Percentiles rank a stretch among this genome's conserved stretches.
Conservation (phyloP, 1,140 invertebrate species). For the Drosophila gunungcola region DNA sequence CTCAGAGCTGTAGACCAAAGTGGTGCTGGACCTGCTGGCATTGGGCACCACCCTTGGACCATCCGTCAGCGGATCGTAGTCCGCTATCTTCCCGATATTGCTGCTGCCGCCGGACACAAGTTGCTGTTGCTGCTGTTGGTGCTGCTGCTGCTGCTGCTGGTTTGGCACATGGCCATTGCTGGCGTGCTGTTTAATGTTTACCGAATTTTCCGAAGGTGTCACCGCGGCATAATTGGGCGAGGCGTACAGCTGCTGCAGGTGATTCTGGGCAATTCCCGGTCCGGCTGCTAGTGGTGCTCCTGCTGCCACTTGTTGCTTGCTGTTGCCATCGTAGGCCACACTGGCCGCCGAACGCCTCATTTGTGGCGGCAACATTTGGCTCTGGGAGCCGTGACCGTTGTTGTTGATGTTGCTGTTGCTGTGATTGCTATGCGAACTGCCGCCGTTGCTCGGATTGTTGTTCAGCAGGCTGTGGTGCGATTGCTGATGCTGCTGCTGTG, state of each 20-base stretch:
- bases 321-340: slow-evolving; percentile 35
- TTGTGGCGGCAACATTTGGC: slow-evolving; percentile 45
- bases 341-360: slow-evolving; percentile 49
- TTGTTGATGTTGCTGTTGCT: slow-evolving; percentile 43
- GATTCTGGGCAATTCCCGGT: slow-evolving; percentile 15
- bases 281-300: slow-evolving; percentile 1
- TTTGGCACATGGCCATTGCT: slow-evolving; percentile 64
- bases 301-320: slow-evolving; percentile 35
- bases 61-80: slow-evolving; percentile 91
- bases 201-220: slow-evolving; percentile 65
- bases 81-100: slow-evolving; percentile 90
- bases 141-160: slow-evolving; percentile 44
- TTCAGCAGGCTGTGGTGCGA: slow-evolving; percentile 51
- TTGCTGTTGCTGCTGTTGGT: slow-evolving; percentile 46
- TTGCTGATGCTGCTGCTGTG: slow-evolving; percentile 18
- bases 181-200: slow-evolving; percentile 53
- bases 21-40: slow-evolving; percentile 90
- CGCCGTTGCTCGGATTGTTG: slow-evolving; percentile 60
- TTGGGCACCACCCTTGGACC: slow-evolving; percentile 90
- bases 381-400: slow-evolving; percentile 41
- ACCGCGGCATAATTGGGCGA: slow-evolving; percentile 68
- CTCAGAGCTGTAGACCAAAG: slow-evolving; percentile 94
- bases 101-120: slow-evolving; percentile 19
- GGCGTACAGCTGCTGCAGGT: slow-evolving; percentile 72
- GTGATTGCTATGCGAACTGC: slow-evolving; percentile 31